Base-by-base conservation (phyloP, 2,888 invertebrate genomes). In the Lepetodrilus schrolli region DNA sequence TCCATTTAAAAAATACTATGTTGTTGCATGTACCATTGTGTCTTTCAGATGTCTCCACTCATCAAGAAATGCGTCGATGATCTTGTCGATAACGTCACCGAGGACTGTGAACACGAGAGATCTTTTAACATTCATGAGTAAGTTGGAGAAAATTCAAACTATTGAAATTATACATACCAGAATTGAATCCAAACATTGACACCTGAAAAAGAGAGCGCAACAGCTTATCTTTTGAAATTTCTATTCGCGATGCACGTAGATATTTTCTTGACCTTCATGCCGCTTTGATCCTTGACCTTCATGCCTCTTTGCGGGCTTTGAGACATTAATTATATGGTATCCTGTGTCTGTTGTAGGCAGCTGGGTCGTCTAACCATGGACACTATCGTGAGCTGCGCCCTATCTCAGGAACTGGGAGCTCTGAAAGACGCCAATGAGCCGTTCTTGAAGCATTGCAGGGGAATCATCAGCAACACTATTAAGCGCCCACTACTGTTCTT, bases 321-420 rank as follows among this genome's bases (percentile, higher is more conserved):
- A 38, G 38, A n/a, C n/a, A n/a, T n/a, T n/a, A n/a, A n/a, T n/a
- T n/a, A n/a, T n/a, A n/a, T n/a, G n/a, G n/a, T n/a, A n/a, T n/a
- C n/a, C n/a, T n/a, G 8, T 7, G 1, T 20, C 48, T 4, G 10
- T 66, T 73, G 51, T 82, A 90, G 89, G 30, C 70, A 90, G 0
- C 91, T 91, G 75, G 91, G 92, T 82, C 90, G 91, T 1, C 84
- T 92, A 23, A 92, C 92, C 0, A 88, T 92, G 76, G 92, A 92
- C 75, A 90, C 92, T 1, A 92, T 93, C 70, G 89, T 90, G 7
- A 88, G 91, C 23, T 91, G 91, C 79, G 92, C 92, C 0, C 86
- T 92, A 66, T 92, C 91, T 3, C 87, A 92, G 82, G 83, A 90
- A 51, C 86, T 90, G 0, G 83, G 91, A 66, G 90, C 91, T 21